Evolutionary conservation across 2,113 vertebrate species (phyloP), one percentile per base, ranked within the genome.

Genomic region (Hippocampus barbouri): DNA sequence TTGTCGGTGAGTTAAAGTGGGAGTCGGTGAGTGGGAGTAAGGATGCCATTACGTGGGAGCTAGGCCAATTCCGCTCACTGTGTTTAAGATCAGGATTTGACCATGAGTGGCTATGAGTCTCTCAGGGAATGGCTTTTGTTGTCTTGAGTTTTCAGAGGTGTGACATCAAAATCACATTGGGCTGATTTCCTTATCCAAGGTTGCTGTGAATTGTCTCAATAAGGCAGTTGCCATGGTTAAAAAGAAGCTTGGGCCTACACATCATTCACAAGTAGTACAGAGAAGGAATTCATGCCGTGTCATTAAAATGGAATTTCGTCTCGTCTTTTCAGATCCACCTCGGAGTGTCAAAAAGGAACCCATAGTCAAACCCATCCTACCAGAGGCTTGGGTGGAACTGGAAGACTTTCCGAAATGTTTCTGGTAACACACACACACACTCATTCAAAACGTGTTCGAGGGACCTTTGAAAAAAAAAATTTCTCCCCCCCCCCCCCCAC

Each of bases 351-450:
- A 66, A 53, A 86, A 85, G 43, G 20, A 72, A 3, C 38, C 49
- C 25, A 81, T 11, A 14, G 66, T 90, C 70, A 90, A 71, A 68
- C 53, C 76, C 0, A 21, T 86, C 70, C 86, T 91, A 47, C 91
- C 82, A 76, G 91, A 94, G 88, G 92, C 89, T n/a, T 98, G 96
- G 97, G 79, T 99, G 74, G 92, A 94, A 73, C 89, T 93, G 82
- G 90, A 95, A 61, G 93, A 97, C 81, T 97, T 98, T 81, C 89
- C 87, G 71, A 83, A 93, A 74, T 95, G 94, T 83, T 98, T 98
- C 85, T 94, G 97, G 96, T 98, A 89, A 94, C 94, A 79, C 51
- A 56, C 45, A 66, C 25, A 70, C 12, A 61, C 53, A 57, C 11
- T 79, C 8, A 66, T 54, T 47, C 61, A 20, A 72, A n/a, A 15